phyloP scores from a whole-genome alignment of 1,140 invertebrate species.

The Pemphigus obesinymphae region DNA sequence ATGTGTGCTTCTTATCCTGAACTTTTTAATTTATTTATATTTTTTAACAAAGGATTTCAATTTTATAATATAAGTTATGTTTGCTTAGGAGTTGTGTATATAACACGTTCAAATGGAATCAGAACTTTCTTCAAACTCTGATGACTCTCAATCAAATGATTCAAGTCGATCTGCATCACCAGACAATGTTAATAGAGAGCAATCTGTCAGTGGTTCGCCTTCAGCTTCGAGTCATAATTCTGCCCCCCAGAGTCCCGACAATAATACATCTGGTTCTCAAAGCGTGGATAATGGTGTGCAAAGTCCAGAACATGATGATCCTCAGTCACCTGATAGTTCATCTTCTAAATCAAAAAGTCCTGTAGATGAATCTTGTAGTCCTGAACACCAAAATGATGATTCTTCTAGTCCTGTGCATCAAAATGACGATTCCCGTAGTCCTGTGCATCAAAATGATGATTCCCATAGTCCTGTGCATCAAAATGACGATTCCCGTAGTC shows the following conservation, averaged over 20 bases:
- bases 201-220: constrained; percentile 14
- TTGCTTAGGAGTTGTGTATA: not conserved
- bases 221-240: constrained; percentile 25
- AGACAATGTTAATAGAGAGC: not conserved
- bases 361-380: constrained; percentile 3
- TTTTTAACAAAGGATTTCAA: not conserved
- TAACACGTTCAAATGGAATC: constrained; percentile 29
- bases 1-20: not conserved
- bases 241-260: not conserved
- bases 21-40: not conserved
- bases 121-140: constrained; percentile 26
- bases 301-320: constrained; percentile 12
- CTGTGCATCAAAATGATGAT: not conserved
- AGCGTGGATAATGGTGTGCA: constrained; percentile 1
- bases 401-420: not conserved
- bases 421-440: not conserved
- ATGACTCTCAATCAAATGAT: constrained; percentile 21
- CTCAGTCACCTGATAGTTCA: not conserved
- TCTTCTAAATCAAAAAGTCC: not conserved
- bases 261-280: constrained; percentile 4
- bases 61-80: not conserved
- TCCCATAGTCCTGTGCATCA: too few species aligned
- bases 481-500: not conserved
- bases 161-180: constrained; percentile 22
- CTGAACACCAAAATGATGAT: not conserved